Base-by-base conservation (phyloP, 2,797 vertebrate species). In the Alectoris magna region DNA sequence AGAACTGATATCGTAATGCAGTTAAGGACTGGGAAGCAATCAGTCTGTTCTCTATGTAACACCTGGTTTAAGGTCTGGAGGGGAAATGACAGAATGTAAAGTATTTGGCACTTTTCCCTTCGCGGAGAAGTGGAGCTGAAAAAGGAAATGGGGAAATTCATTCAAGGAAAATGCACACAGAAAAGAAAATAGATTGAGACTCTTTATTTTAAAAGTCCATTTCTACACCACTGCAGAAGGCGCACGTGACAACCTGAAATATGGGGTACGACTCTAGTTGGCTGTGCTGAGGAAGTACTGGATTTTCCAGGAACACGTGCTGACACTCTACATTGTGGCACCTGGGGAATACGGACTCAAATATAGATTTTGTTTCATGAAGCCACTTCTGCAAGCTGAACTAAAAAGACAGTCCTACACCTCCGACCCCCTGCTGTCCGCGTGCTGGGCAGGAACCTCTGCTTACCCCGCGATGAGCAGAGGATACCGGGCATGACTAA, bases 351-450 rank as follows among this genome's bases (percentile, higher is more conserved):
- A 8, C 0, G 1, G 39, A 10, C n/a, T 19, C 15, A 10, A 11
- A 13, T 49, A 51, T 5, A 22, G 2, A 2, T 15, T 58, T 62
- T 64, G 4, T 38, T 29, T 36, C 14, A 11, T 1, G 23, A 74
- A 62, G 5, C 17, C 2, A 2, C 10, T 24, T 81, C 36, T 17
- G 3, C 17, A 21, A 71, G 14, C 11, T 21, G 6, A 2, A 12
- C 34, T 46, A 60, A 31, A 60, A 31, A 64, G 27, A 8, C 63
- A 29, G 5, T 5, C 18, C 49, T 17, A 19, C 18, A 10, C 7
- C 4, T 53, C 41, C 69, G 5, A 0, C 11, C 56, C 23, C n/a
- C 26, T 11, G 46, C 17, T 21, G 6, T 48, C 4, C 0, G 1
- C 2, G 14, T 1, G 39, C 51, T 23, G 38, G 1, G 3, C 87